Base-by-base conservation (phyloP, 2,888 invertebrate genomes). In the Eudasyphora cyanicolor region DNA sequence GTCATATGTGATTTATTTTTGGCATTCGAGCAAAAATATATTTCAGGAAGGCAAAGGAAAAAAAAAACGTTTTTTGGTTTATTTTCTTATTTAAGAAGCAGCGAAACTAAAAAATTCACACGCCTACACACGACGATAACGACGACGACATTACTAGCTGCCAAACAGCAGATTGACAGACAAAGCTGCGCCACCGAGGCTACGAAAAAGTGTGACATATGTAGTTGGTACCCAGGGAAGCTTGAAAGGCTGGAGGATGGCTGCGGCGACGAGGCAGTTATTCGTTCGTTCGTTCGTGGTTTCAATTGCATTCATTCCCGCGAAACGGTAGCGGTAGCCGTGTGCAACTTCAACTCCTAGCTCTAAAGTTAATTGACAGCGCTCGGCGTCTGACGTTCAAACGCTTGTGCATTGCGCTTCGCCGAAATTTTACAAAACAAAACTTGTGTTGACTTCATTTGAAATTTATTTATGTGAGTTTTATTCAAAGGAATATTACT, bases 111-210 rank as follows among this genome's bases (percentile, higher is more conserved):
- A 24, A 80, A 78, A 79, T 84, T 84, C 84, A 76, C 84, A 84
- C 84, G 84, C 84, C 84, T 84, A 84, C 84, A 79, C 81, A 29
- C 45, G 38, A n/a, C n/a, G n/a, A n/a, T n/a, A n/a, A n/a, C n/a
- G n/a, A n/a, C n/a, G n/a, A n/a, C n/a, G n/a, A 38, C 10, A 24
- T 64, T 27, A 64, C 19, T 27, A 35, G 62, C 19, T n/a, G 57
- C 57, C 27, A 45, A 7, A 45, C 45, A 27, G 27, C 57, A 54
- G 54, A 21, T 21, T 14, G 57, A 57, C 14, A 27, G 27, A 54
- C 54, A 21, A 24, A 54, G 54, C 19, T 3, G 2, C 24, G 7
- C 27, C 24, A 21, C 27, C 5, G 57, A 24, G 57, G 57, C 57
- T 54, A 54, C 54, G 21, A 38, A 14, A n/a, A 14, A 7, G 57